Conservation (phyloP, 2,797 vertebrate species). For the Danio albolineatus region DNA sequence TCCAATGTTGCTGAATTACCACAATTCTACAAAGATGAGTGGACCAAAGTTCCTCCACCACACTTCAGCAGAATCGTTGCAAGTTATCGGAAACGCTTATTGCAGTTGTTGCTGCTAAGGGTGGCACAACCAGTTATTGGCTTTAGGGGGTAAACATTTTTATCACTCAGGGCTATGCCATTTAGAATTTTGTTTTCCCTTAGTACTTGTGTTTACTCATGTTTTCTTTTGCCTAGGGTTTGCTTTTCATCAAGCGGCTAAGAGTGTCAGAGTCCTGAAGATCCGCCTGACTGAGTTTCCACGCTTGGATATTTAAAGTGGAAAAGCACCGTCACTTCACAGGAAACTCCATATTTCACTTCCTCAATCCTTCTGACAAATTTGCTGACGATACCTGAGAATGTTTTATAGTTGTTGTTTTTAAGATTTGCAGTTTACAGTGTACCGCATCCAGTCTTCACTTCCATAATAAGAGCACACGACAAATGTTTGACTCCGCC, state of each 20-base stretch:
- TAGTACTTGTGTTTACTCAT: too few relatives aligned
- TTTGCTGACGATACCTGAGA: slow-evolving; percentile 78
- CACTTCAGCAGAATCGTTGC: too few relatives aligned
- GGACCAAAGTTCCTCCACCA: too few relatives aligned
- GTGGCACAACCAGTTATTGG: too few relatives aligned
- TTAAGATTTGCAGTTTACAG: slow-evolving; percentile 4
- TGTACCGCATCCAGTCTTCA: background rate
- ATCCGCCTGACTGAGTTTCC: background rate
- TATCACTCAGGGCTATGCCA: too few relatives aligned
- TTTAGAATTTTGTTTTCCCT: too few relatives aligned
- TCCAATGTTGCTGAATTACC: too few relatives aligned
- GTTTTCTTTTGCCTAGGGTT: background rate
- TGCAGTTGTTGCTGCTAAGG: too few relatives aligned
- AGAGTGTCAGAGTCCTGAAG: background rate
- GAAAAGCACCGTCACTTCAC: background rate
- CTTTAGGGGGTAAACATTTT: too few relatives aligned
- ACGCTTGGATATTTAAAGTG: background rate
- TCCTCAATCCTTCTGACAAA: slow-evolving; percentile 35
- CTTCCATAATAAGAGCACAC: background rate
- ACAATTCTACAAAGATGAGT: too few relatives aligned
- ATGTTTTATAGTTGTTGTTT: slow-evolving; percentile 59
- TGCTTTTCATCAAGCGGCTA: background rate
- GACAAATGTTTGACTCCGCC: background rate
- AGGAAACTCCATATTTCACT: background rate
- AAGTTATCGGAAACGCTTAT: too few relatives aligned